Evolutionary conservation across 1,140 invertebrate genomes (phyloP), one percentile per base, ranked within the genome.

Genomic region (Drosophila busckii): DNA sequence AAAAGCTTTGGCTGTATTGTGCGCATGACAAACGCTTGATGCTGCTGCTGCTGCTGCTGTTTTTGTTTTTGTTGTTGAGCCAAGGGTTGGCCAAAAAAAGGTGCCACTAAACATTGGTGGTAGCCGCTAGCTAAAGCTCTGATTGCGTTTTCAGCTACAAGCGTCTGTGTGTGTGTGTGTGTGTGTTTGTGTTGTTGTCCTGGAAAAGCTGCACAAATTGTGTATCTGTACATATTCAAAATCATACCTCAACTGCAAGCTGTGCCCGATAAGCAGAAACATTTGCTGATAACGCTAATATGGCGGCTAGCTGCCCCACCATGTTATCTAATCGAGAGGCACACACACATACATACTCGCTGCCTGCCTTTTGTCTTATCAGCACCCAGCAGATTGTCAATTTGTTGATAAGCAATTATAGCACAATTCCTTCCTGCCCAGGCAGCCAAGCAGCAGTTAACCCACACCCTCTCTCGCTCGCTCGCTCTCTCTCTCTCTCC

Each of bases 51-150:
- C n/a, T n/a, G n/a, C n/a, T n/a, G n/a, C n/a, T n/a, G n/a, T n/a
- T n/a, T n/a, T n/a, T n/a, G n/a, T n/a, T n/a, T n/a, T n/a, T n/a
- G 67, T 75, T 65, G 66, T 55, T 62, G 63, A 48, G 67, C 73
- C 71, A 80, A 76, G 71, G 71, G 73, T 78, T 80, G 68, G 55
- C 71, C 61, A 28, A 29, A 35, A 31, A 50, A 50, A 59, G 55
- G 46, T 56, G 45, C 54, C 41, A 40, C 48, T 31, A n/a, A n/a
- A n/a, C n/a, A n/a, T n/a, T n/a, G n/a, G n/a, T n/a, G n/a, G n/a
- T 16, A 28, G 38, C 23, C 12, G 25, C 25, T 9, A n/a, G n/a
- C n/a, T n/a, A n/a, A n/a, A n/a, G n/a, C 13, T 38, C 26, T 40
- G 10, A 10, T 37, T 41, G 13, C 48, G 15, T 16, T 17, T 15